These are phyloP conservation scores for Gortyna flavago DNA, from an alignment of 2,888 invertebrate species.

Conservation along the genomic window DNA sequence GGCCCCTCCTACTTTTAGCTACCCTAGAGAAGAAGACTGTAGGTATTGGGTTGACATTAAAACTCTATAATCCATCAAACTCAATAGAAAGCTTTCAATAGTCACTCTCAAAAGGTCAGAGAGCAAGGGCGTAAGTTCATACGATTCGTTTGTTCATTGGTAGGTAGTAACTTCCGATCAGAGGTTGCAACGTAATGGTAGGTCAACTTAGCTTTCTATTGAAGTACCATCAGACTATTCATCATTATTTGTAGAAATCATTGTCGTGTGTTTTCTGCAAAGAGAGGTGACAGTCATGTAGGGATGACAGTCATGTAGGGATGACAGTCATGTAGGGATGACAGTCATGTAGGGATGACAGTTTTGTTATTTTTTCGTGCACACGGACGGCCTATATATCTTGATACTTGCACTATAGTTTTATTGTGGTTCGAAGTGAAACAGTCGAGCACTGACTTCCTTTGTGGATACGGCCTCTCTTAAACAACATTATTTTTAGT, in stretches of 20 bases:
- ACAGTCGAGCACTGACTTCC: background rate
- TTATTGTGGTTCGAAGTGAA: background rate
- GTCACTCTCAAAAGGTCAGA: conserved; percentile 18
- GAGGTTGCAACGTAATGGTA: conserved; percentile 34
- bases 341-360: background rate
- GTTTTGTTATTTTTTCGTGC: background rate
- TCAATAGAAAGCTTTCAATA: conserved; percentile 10
- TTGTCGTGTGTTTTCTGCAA: conserved; percentile 4
- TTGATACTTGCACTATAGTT: background rate
- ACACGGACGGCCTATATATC: background rate
- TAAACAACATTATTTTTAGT: too few relatives aligned
- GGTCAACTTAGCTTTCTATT: conserved; percentile 47
- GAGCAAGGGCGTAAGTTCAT: conserved; percentile 38
- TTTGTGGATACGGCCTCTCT: background rate
- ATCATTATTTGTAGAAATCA: conserved; percentile 22
- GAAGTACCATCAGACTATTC: conserved; percentile 25
- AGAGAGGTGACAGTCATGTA: background rate
- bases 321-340: background rate
- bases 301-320: too few relatives aligned
- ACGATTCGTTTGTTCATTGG: conserved; percentile 4
- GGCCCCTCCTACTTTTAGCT: too few relatives aligned
- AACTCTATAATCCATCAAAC: background rate
- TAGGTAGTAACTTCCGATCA: conserved; percentile 49
- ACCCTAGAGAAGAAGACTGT: background rate
- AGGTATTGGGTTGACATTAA: conserved; percentile 2